phyloP scores from a whole-genome alignment of 2,113 vertebrate species.

The Ctenodactylus gundi region DNA sequence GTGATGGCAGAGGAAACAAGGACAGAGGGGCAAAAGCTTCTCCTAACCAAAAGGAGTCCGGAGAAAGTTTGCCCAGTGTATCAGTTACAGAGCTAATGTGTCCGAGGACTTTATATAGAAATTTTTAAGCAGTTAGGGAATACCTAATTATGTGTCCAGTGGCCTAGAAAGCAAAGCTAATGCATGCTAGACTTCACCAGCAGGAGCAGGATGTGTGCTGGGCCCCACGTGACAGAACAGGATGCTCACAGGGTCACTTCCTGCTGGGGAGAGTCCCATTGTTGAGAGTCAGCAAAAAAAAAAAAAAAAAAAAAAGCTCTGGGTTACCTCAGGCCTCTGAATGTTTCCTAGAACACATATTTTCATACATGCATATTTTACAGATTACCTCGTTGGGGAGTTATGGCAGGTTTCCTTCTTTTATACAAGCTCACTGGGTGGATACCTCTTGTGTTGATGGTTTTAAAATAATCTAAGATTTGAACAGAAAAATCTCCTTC shows the following conservation, averaged over 20 bases:
- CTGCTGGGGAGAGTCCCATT: not conserved
- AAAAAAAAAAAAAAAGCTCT: too few relatives aligned
- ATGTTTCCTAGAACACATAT: not conserved
- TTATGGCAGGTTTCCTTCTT: not conserved
- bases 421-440: not conserved
- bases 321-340: not conserved
- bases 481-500: not conserved
- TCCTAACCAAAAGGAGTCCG: too few relatives aligned
- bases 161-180: not conserved
- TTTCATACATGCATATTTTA: not conserved
- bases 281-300: not conserved
- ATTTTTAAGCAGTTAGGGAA: not conserved
- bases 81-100: not conserved
- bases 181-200: not conserved
- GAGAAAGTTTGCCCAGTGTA: too few relatives aligned
- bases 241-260: conserved; percentile 11
- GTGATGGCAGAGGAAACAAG: too few relatives aligned
- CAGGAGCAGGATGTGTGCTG: conserved; percentile 7
- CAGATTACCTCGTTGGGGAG: not conserved
- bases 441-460: not conserved
- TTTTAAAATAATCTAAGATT: not conserved
- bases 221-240: not conserved
- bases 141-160: not conserved
- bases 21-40: too few relatives aligned
- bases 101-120: not conserved